A percentile compares a stretch with the other conserved stretches of the same genome.
These are phyloP conservation scores for Sinelater perroti DNA, from an alignment of 2,888 invertebrate species.

Conservation along the genomic window DNA sequence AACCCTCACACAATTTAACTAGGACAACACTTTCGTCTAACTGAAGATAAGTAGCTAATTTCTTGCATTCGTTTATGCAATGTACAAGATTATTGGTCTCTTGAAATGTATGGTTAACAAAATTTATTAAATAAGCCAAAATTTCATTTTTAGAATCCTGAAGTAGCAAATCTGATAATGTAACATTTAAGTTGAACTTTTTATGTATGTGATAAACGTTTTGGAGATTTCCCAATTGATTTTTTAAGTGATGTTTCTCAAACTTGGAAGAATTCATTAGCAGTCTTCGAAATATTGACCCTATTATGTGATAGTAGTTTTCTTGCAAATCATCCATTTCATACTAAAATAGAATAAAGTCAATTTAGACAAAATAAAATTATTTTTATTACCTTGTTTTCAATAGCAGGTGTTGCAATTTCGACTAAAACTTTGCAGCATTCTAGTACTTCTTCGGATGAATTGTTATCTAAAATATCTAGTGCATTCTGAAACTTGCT, in stretches of 20 bases:
- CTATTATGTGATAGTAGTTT: slow-evolving; percentile 38
- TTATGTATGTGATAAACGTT: slow-evolving; percentile 40
- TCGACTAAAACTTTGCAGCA: slow-evolving; percentile 29
- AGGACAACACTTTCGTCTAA: slow-evolving; percentile 42
- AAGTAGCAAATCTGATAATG: slow-evolving; percentile 35
- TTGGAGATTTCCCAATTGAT: slow-evolving; percentile 30
- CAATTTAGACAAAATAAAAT: not conserved
- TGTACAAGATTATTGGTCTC: slow-evolving; percentile 6
- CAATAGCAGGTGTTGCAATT: not conserved
- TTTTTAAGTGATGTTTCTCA: slow-evolving; percentile 12
- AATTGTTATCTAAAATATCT: slow-evolving; percentile 50
- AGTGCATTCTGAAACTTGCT: slow-evolving; percentile 53
- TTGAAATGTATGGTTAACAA: slow-evolving; percentile 28
- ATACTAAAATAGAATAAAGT: slow-evolving; percentile 1
- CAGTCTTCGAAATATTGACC: slow-evolving; percentile 32
- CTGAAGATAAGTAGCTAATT: slow-evolving; percentile 42
- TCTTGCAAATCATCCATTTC: slow-evolving; percentile 13
- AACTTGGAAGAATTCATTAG: slow-evolving; percentile 9
- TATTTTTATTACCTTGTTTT: slow-evolving; percentile 25
- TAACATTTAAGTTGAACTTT: slow-evolving; percentile 35
- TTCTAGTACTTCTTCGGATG: slow-evolving; percentile 42
- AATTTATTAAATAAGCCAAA: slow-evolving; percentile 38
- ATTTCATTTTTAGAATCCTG: slow-evolving; percentile 26
- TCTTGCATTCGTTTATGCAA: slow-evolving; percentile 39
- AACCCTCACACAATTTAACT: slow-evolving; percentile 44